phyloP scores from a whole-genome alignment of 2,797 vertebrate species.

The Spatula versicolor region DNA sequence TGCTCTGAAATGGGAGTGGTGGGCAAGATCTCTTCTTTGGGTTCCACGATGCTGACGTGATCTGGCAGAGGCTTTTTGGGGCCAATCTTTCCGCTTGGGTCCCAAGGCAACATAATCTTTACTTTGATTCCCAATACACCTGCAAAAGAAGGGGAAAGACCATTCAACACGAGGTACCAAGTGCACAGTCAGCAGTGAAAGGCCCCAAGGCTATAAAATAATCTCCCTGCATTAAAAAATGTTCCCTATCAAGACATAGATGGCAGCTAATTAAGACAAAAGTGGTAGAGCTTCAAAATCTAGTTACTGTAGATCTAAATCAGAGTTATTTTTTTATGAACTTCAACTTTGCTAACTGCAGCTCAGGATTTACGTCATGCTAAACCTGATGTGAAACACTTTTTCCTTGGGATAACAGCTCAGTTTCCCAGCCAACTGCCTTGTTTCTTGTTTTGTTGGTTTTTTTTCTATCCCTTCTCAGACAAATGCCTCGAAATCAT shows the following conservation, averaged over 20 bases:
- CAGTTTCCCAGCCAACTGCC: fast-evolving
- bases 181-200: fast-evolving
- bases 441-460: fast-evolving
- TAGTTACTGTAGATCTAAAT: neutral
- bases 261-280: neutral
- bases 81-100: constrained; percentile 96
- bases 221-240: fast-evolving
- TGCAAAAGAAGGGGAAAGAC: constrained; percentile 43
- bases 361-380: neutral
- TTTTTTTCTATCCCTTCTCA: constrained; percentile 86
- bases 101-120: constrained; percentile 99
- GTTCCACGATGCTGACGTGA: constrained; percentile 97
- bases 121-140: constrained; percentile 98
- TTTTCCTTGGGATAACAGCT: neutral
- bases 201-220: neutral
- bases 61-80: constrained; percentile 99
- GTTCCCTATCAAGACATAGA: neutral
- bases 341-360: neutral
- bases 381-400: neutral
- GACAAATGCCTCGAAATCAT: constrained; percentile 97
- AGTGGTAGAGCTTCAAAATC: fast-evolving
- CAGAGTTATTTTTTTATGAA: neutral
- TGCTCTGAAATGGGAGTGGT: constrained; percentile 97
- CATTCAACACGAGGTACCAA: neutral
- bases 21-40: constrained; percentile 95